Evolutionary conservation across 2,113 vertebrate species (phyloP), one percentile per base, ranked within the genome.

Genomic region (Campylorhamphus procurvoides): DNA sequence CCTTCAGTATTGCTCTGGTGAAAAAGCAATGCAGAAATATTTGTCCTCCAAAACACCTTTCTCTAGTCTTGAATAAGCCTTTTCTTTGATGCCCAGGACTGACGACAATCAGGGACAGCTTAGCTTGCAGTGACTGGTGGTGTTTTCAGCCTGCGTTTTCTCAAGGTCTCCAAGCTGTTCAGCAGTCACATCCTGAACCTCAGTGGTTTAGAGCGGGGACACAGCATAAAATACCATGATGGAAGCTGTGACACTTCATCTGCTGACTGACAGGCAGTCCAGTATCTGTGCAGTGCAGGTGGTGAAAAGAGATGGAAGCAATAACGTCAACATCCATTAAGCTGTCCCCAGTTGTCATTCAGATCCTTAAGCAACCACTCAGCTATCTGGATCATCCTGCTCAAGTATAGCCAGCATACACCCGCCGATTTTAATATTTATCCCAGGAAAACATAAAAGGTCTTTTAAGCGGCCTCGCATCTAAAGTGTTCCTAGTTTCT

Each of bases 271-370:
- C 95, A 92, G 82, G 55, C 82, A 83, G 85, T 14, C 75, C 88
- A 80, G 85, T 96, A 97, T 97, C 96, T 97, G 88, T 74, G 78
- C 79, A 49, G 72, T 84, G 90, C 96, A 96, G 95, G 94, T 95
- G 90, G 83, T 50, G 63, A 94, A 76, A 94, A 86, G 67, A 93
- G 86, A 90, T 92, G 88, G 75, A 88, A 93, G 94, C 83, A 50
- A 44, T 77, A 96, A 92, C 7, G 2, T 92, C 96, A 96, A 95
- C 92, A 92, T 69, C 86, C 80, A 90, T 90, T 94, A 96, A 92
- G 55, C 90, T 92, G 85, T 83, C 68, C 50, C 35, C 55, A 83
- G 69, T 52, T 90, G 92, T 88, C 95, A 92, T 39, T 92, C 96
- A 90, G 79, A 77, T 74, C 88, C 86, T 86, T 66, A 88, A 90